Conservation (phyloP, 2,797 vertebrate species). For the Adrianichthys oophorus region DNA sequence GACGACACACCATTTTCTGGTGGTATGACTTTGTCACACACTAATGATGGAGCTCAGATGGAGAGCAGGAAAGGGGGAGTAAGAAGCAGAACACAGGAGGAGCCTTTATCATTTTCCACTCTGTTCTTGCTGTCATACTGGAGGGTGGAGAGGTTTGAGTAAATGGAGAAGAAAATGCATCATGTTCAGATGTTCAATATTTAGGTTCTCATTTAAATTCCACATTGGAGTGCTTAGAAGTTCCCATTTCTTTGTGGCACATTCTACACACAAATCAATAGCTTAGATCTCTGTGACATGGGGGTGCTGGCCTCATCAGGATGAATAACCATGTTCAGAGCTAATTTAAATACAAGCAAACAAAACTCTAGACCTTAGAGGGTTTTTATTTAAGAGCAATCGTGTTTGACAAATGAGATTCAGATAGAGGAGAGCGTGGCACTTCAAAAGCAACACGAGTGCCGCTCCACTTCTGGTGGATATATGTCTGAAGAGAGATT, state of each 20-base stretch:
- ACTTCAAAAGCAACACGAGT: constrained; percentile 53
- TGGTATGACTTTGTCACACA: constrained; percentile 26
- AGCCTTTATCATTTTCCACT: constrained; percentile 24
- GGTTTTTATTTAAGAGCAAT: constrained; percentile 67
- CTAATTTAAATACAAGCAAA: constrained; percentile 63
- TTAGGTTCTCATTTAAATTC: constrained; percentile 3
- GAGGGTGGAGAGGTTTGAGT: constrained; percentile 3
- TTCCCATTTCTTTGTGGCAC: constrained; percentile 14
- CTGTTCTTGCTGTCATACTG: constrained; percentile 18
- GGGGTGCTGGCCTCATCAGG: constrained; percentile 37
- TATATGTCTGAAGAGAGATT: constrained; percentile 59
- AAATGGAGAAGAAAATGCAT: constrained; percentile 18
- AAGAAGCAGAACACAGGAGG: constrained; percentile 1
- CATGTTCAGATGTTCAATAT: constrained; percentile 30
- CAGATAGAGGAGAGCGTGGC: constrained; percentile 52
- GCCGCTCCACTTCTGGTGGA: constrained; percentile 46
- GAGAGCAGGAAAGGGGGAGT: constrained; percentile 13
- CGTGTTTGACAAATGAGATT: constrained; percentile 71
- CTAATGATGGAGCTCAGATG: constrained; percentile 26
- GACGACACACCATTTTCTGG: constrained; percentile 13
- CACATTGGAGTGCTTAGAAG: background rate
- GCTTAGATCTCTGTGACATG: constrained; percentile 30
- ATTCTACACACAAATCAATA: constrained; percentile 44
- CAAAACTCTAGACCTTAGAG: constrained; percentile 39
- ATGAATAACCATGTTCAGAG: constrained; percentile 29